phyloP scores from a whole-genome alignment of 2,888 invertebrate genomes.

The Amiota communis region DNA sequence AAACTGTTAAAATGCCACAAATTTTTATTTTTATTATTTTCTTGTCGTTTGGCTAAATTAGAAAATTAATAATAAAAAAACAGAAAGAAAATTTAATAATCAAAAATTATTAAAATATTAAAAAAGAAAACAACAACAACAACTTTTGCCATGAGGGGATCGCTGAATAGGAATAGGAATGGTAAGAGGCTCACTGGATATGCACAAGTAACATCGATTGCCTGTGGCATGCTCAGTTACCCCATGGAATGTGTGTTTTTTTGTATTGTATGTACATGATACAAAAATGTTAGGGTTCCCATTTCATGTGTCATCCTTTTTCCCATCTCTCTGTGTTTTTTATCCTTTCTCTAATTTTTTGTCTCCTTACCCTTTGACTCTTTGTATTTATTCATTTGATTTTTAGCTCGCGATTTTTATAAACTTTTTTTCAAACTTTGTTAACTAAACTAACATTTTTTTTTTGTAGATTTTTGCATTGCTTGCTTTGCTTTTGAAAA shows the following conservation, averaged over 20 bases:
- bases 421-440: not conserved
- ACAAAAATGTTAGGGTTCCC: not conserved
- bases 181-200: not conserved
- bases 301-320: not conserved
- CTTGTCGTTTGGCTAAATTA: not conserved
- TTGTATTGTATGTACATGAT: not conserved
- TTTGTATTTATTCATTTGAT: not conserved
- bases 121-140: not conserved
- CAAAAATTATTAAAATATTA: not conserved
- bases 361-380: not conserved
- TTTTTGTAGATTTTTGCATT: not conserved
- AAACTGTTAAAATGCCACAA: no score
- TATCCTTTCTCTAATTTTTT: not conserved
- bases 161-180: no score
- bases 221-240: not conserved
- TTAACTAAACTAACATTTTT: not conserved
- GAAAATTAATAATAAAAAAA: constrained; percentile 9
- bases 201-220: not conserved
- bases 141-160: not conserved
- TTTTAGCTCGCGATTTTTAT: not conserved
- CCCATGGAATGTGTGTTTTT: not conserved
- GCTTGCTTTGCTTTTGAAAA: not conserved
- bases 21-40: constrained; percentile 9
- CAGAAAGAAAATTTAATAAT: constrained; percentile 12
- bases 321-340: no score